These are phyloP conservation scores for Puma concolor DNA, from an alignment of 2,113 vertebrate genomes.

Conservation along the genomic window DNA sequence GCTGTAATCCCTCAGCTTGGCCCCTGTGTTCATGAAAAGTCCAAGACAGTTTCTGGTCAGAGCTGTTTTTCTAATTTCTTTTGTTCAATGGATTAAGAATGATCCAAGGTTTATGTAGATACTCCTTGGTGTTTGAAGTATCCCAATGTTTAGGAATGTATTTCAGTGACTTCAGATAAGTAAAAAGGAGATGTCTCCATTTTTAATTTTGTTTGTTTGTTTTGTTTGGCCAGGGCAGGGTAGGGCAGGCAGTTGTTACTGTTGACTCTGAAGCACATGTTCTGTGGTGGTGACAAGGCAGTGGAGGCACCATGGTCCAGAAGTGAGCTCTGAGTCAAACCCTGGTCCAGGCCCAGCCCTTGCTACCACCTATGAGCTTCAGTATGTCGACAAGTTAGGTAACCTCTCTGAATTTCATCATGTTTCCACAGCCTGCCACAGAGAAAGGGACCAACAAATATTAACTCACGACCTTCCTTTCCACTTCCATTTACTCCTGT, in stretches of 20 bases:
- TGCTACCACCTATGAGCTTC: background rate
- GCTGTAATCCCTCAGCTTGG: background rate
- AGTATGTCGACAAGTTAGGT: accelerated
- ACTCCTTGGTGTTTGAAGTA: background rate
- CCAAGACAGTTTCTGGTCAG: background rate
- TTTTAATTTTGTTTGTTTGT: background rate
- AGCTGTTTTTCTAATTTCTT: background rate
- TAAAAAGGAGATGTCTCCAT: background rate
- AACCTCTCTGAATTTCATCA: background rate
- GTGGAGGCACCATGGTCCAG: background rate
- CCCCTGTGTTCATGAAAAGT: background rate
- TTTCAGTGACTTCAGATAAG: background rate
- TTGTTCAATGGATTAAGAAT: background rate
- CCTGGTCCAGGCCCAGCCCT: background rate
- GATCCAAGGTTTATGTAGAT: background rate
- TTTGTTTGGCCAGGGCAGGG: background rate
- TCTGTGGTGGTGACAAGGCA: background rate
- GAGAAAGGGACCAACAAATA: background rate
- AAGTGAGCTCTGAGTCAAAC: background rate
- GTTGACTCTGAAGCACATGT: background rate
- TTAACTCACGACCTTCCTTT: background rate
- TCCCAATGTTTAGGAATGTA: background rate
- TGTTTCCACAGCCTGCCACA: background rate
- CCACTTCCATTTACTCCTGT: background rate
- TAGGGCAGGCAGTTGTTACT: background rate